Percentiles rank a stretch among this genome's conserved stretches.
Conservation (phyloP, 1,140 invertebrate species). For the Drosophila miranda region DNA sequence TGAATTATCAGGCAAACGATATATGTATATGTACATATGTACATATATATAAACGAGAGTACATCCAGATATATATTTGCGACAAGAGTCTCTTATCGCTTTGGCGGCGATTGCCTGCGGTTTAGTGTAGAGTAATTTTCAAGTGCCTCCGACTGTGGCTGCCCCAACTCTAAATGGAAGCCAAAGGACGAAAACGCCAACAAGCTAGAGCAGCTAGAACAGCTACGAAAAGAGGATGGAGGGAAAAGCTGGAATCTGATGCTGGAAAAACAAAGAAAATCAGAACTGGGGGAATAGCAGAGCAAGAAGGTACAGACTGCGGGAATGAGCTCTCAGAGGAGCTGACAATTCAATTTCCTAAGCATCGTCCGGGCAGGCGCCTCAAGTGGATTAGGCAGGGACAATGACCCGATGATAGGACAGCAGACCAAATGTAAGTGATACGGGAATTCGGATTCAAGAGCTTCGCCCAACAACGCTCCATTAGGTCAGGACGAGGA, state of each 20-base stretch:
- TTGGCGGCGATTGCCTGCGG: constrained; percentile 58
- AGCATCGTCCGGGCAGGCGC: too few species aligned
- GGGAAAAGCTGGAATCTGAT: background rate
- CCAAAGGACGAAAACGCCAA: constrained; percentile 24
- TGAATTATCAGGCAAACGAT: constrained; percentile 57
- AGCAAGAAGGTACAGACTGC: background rate
- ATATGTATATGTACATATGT: constrained; percentile 13
- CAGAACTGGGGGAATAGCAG: background rate
- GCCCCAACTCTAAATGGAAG: background rate
- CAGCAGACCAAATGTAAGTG: constrained; percentile 6
- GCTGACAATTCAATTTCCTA: constrained; percentile 44
- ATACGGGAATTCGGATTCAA: constrained; percentile 7
- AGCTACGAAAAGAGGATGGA: too few species aligned
- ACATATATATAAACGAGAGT: background rate
- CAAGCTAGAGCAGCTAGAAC: background rate
- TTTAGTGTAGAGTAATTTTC: constrained; percentile 70
- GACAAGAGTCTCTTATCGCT: constrained; percentile 9
- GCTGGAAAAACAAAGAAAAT: constrained; percentile 2
- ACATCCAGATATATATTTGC: constrained; percentile 6
- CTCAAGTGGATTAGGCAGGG: constrained; percentile 16
- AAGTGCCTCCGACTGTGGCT: constrained; percentile 45
- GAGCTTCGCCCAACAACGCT: background rate
- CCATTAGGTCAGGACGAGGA: background rate
- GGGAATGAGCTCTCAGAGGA: background rate
- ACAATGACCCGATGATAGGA: constrained; percentile 16